Evolutionary conservation across 2,888 invertebrate genomes (phyloP), one percentile per base, ranked within the genome.

Genomic region (Dynastes maya): DNA sequence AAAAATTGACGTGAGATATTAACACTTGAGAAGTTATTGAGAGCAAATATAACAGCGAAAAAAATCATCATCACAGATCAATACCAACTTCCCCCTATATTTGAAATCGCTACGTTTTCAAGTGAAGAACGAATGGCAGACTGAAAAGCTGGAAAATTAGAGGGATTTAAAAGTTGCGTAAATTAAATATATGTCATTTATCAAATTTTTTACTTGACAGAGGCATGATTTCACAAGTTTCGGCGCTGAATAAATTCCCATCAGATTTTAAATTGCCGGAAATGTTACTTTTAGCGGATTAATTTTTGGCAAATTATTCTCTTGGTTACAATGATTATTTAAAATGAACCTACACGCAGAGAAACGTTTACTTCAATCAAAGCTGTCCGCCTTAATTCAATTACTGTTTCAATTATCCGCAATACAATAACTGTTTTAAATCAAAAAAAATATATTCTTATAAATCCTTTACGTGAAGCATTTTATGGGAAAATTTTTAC

Each of bases 151-250:
- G 37, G 9, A n/a, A 32, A 64, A 64, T 64, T 64, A 11, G 32
- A 29, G 32, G 64, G 9, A 29, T 64, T 64, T 64, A 64, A 64
- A 64, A n/a, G n/a, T 64, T 64, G 22, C 13, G 64, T 64, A 64
- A 29, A 64, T 64, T 64, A 64, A 64, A 64, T 64, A 64, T n/a
- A 32, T 13, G 13, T 37, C 64, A n/a, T 37, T 64, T 64, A 64
- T 64, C 64, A 64, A 27, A 27, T 64, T 32, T 64, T 53, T 53
- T 53, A 13, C n/a, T 16, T 53, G 11, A 45, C 16, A 2, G 5
- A 11, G 53, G n/a, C 8, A n/a, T 53, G 37, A 64, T 37, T 64
- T 64, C 64, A 5, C 11, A 11, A 1, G n/a, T 5, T 29, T 9
- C 8, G 1, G 1, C 32, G 9, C 32, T 1, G 64, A 29, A 64